phyloP scores from a whole-genome alignment of 2,888 invertebrate species.

The Volucella inanis region DNA sequence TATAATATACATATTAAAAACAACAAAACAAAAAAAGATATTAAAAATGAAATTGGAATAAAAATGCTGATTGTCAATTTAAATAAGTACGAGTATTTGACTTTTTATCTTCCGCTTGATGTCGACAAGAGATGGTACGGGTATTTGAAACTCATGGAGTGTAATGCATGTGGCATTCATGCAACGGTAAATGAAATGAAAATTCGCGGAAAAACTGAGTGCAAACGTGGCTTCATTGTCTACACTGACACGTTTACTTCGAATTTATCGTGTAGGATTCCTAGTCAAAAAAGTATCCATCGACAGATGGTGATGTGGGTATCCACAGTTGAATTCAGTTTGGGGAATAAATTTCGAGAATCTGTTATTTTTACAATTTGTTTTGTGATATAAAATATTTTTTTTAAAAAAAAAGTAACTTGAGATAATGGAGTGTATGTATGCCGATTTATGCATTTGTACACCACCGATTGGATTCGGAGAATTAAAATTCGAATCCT shows the following conservation, averaged over 20 bases:
- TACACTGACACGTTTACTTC: not conserved
- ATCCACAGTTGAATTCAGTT: too few relatives aligned
- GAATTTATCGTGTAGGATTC: not conserved
- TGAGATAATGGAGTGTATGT: too few relatives aligned
- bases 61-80: slow-evolving; percentile 79
- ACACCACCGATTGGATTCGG: too few relatives aligned
- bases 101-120: slow-evolving; percentile 12
- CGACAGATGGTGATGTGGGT: too few relatives aligned
- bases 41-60: slow-evolving; percentile 73
- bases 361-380: too few relatives aligned
- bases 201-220: not conserved
- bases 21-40: slow-evolving; percentile 66
- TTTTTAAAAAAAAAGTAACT: too few relatives aligned
- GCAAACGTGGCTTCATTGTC: not conserved
- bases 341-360: too few relatives aligned
- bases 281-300: too few relatives aligned
- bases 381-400: too few relatives aligned
- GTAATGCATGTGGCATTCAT: slow-evolving; percentile 4
- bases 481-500: too few relatives aligned
- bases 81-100: slow-evolving; percentile 66
- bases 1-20: slow-evolving; percentile 45
- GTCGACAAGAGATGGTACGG: not conserved
- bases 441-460: too few relatives aligned
- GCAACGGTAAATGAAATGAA: not conserved
- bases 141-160: too few relatives aligned